These are phyloP conservation scores for Geotrupes spiniger DNA, from an alignment of 2,888 invertebrate genomes.

Conservation along the genomic window DNA sequence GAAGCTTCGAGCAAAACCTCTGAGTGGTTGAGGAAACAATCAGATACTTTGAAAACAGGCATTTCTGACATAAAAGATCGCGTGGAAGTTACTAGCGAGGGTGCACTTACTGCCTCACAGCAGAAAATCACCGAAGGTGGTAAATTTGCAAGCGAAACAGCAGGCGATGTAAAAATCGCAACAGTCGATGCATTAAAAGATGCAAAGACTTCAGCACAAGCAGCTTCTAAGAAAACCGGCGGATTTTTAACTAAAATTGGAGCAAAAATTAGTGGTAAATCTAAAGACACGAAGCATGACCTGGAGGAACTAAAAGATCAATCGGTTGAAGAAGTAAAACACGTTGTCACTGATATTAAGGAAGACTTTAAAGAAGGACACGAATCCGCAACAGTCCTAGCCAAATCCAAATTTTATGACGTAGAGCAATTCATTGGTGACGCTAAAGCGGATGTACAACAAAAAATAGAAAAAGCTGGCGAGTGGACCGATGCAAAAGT, in stretches of 20 bases:
- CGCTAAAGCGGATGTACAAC: background rate
- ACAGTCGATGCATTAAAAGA: background rate
- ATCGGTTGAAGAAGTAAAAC: background rate
- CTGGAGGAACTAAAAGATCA: constrained; percentile 8
- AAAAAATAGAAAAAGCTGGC: constrained; percentile 9
- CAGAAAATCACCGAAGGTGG: background rate
- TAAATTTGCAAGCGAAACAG: background rate
- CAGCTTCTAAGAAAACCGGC: constrained; percentile 24
- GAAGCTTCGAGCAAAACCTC: background rate
- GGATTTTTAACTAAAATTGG: constrained; percentile 26
- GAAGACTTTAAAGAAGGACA: constrained; percentile 50
- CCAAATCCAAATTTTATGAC: too few species aligned
- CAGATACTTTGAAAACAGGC: constrained; percentile 9
- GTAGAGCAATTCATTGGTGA: too few species aligned
- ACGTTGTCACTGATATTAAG: constrained; percentile 44
- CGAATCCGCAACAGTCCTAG: too few species aligned
- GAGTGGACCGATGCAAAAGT: too few species aligned
- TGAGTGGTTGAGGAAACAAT: too few species aligned
- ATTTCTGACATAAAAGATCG: constrained; percentile 13
- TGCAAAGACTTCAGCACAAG: constrained; percentile 15
- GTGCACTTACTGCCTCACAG: background rate
- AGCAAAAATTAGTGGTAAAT: constrained; percentile 21
- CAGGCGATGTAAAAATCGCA: background rate
- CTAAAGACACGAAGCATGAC: constrained; percentile 18
- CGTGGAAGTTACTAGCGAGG: background rate